A percentile compares a stretch with the other conserved stretches of the same genome.
Conservation (phyloP, 2,113 vertebrate genomes). For the Sakesphorus luctuosus region DNA sequence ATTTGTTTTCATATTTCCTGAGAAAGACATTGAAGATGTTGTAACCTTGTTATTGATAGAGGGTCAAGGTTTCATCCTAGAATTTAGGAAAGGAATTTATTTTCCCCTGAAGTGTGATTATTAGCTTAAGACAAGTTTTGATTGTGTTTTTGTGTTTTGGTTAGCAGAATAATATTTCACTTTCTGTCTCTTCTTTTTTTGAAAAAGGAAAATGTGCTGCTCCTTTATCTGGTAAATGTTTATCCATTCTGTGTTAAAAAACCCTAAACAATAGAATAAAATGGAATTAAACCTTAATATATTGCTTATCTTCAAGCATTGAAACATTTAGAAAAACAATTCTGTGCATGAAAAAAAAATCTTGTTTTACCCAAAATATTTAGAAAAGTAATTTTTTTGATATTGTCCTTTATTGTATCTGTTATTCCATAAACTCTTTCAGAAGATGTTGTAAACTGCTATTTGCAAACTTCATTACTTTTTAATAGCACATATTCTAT, state of each 20-base stretch:
- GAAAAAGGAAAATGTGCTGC: constrained; percentile 33
- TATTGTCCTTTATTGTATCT: not conserved
- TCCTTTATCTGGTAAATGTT: constrained; percentile 67
- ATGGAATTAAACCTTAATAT: constrained; percentile 75
- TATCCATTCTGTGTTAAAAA: constrained; percentile 43
- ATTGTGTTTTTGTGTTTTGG: constrained; percentile 9
- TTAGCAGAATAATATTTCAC: constrained; percentile 37
- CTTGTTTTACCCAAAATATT: constrained; percentile 54
- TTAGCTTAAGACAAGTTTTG: constrained; percentile 10
- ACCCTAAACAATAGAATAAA: constrained; percentile 62
- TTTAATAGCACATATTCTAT: constrained; percentile 28
- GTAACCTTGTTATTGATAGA: not conserved
- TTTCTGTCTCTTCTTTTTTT: constrained; percentile 25
- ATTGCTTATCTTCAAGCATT: constrained; percentile 62
- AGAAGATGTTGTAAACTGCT: not conserved
- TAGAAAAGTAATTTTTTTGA: constrained; percentile 47
- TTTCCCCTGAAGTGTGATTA: constrained; percentile 32
- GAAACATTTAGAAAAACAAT: constrained; percentile 65
- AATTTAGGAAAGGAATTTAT: constrained; percentile 36
- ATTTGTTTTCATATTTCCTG: constrained; percentile 61
- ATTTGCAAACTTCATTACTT: constrained; percentile 1
- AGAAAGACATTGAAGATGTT: not conserved
- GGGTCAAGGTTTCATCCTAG: constrained; percentile 14
- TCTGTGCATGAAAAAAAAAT: constrained; percentile 58
- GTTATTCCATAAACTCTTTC: not conserved